Conservation (phyloP, 1,140 invertebrate species). For the Hormaphis cornu region DNA sequence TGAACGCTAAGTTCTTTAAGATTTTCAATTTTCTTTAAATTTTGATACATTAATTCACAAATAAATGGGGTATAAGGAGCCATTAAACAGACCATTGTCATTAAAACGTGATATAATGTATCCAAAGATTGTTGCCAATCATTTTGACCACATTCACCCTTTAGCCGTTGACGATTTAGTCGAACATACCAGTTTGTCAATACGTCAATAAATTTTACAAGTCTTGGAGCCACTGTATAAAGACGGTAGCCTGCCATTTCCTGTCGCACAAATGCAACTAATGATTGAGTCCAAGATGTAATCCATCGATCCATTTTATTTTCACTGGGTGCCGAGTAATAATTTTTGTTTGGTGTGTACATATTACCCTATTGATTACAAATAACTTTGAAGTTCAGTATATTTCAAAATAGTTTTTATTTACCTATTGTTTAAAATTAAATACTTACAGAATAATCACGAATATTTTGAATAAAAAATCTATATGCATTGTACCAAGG, state of each 20-base stretch:
- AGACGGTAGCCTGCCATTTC: constrained; percentile 93
- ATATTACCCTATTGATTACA: constrained; percentile 10
- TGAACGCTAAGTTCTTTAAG: constrained; percentile 65
- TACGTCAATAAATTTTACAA: constrained; percentile 95
- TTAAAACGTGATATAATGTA: constrained; percentile 80
- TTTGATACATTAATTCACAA: constrained; percentile 92
- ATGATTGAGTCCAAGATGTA: constrained; percentile 83
- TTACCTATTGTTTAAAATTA: not conserved
- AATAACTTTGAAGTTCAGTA: not conserved
- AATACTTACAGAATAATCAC: constrained; percentile 65
- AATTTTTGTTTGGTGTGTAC: constrained; percentile 46
- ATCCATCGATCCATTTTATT: constrained; percentile 99
- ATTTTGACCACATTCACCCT: constrained; percentile 63
- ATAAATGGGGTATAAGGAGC: constrained; percentile 96
- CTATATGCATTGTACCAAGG: constrained; percentile 99
- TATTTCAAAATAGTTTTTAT: too few relatives aligned
- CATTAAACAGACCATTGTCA: constrained; percentile 84
- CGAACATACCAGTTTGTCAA: constrained; percentile 98
- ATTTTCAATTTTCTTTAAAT: constrained; percentile 48
- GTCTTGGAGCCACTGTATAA: constrained; percentile 87
- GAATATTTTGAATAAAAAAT: constrained; percentile 84
- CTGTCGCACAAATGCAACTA: constrained; percentile 75
- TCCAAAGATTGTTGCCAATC: constrained; percentile 79
- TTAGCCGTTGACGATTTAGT: constrained; percentile 76
- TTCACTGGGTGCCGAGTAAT: constrained; percentile 35